Conservation (phyloP, 2,113 vertebrate species). For the Prunella himalayana region DNA sequence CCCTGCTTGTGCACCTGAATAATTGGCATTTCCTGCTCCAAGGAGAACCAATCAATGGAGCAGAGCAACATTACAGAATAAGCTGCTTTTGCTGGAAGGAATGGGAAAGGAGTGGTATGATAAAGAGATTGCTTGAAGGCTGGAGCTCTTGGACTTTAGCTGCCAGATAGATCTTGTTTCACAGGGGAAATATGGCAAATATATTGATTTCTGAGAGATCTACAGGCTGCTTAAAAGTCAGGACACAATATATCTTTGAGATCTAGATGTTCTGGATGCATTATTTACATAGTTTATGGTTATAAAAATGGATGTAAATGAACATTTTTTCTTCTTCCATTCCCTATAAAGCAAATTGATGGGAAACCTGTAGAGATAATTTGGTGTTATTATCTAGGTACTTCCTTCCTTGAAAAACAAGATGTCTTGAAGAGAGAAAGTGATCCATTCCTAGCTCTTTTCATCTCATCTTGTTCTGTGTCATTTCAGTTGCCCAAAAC, state of each 20-base stretch:
- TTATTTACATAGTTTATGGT: background rate
- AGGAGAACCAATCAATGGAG: background rate
- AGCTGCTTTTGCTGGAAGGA: background rate
- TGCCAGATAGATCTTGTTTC: background rate
- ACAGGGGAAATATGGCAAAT: background rate
- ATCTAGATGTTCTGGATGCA: background rate
- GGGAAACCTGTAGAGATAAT: background rate
- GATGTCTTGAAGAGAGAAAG: background rate
- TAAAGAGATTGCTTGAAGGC: background rate
- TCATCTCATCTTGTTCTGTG: background rate
- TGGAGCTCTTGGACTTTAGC: background rate
- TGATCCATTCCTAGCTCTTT: background rate
- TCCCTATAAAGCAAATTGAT: background rate
- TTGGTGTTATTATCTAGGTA: background rate
- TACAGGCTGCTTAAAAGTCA: background rate
- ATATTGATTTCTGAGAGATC: background rate
- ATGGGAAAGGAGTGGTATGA: background rate
- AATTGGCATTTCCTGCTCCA: background rate
- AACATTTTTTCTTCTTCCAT: background rate
- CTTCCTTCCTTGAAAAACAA: background rate
- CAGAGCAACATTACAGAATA: background rate
- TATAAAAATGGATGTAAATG: background rate
- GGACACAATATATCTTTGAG: background rate
- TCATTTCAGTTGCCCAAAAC: background rate
- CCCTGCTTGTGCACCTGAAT: background rate